Base-by-base conservation (phyloP, 2,113 vertebrate species). In the Lynx canadensis region DNA sequence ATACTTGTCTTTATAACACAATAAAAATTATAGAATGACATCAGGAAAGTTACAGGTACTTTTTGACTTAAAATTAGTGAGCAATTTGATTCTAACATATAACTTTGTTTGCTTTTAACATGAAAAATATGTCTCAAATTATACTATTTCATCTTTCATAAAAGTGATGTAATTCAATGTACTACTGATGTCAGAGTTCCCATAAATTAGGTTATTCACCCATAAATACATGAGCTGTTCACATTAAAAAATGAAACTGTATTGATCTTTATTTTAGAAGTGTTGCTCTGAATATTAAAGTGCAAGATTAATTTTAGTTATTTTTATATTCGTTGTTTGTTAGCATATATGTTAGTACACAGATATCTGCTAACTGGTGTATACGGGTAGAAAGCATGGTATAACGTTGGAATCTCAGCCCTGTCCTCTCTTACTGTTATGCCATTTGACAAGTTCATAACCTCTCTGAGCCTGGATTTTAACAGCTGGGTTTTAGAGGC, bases 31-130 rank as follows among this genome's bases (percentile, higher is more conserved):
- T 9, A 85, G 27, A 81, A 31, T 89, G 82, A 66, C 10, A 55
- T 94, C 36, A 92, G 31, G 25, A 92, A 96, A 94, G 38, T 82
- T 96, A 92, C 38, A 89, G 90, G n/a, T 88, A 97, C 41, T 66
- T 96, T 94, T 45, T 89, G 7, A 27, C 45, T 88, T 97, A 57
- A 91, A 98, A 98, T 96, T 98, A 97, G 29, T 29, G 45, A 96
- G 69, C 0, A 0, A 19, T 97, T 97, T 95, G 97, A 45, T 91
- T 95, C 18, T 80, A 96, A 89, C 15, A 33, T 78, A 81, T 38
- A 52, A 57, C 63, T 96, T 97, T 90, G 52, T 71, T 95, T 88
- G 65, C 78, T 73, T 96, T 80, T 93, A 45, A 95, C 0, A 14
- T 52, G 52, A 96, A 98, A 85, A 97, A 84, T 92, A 45, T 41